Base-by-base conservation (phyloP, 2,888 invertebrate genomes). In the Acanthosepion esculentum region DNA sequence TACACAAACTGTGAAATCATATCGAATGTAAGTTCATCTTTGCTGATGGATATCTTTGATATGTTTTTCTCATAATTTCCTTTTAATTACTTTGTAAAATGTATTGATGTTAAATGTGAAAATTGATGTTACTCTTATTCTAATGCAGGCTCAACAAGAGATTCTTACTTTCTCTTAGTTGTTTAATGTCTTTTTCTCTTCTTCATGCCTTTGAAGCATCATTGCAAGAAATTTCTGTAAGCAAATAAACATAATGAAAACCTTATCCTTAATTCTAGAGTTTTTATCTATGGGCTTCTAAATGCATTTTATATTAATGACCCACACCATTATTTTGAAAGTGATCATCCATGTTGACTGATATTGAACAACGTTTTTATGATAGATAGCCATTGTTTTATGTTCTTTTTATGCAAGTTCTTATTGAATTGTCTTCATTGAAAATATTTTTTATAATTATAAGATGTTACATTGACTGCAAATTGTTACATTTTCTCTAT, bases 1-100 rank as follows among this genome's bases (percentile, higher is more conserved):
- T 92, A 96, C 96, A 64, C 96, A 97, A 95, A 96, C 97, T n/a
- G 96, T 96, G 78, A 96, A 96, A 95, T 95, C 96, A 91, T 97
- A 96, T 95, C 96, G 96, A 96, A 96, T 96, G 97, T 97, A 96
- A 97, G 97, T 96, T 92, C 23, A n/a, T 78, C 78, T 78, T 78
- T 64, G 29, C 26, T 64, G 64, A 78, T 78, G n/a, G 78, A 78
- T 78, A 10, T n/a, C 3, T 78, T 8, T 64, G 29, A 64, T n/a
- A 18, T 78, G n/a, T 29, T 78, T 78, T 78, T 78, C 10, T 78
- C n/a, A 12, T n/a, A 6, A 55, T 8, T 29, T 29, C 78, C 8
- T 78, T 15, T 78, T 78, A 2, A n/a, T n/a, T 78, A n/a, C 10
- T 78, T 78, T 78, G 12, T n/a, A n/a, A 78, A 8, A 78, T 12